A percentile compares a stretch with the other conserved stretches of the same genome.
Conservation (phyloP, 2,113 vertebrate species). For the Isichthys henryi region DNA sequence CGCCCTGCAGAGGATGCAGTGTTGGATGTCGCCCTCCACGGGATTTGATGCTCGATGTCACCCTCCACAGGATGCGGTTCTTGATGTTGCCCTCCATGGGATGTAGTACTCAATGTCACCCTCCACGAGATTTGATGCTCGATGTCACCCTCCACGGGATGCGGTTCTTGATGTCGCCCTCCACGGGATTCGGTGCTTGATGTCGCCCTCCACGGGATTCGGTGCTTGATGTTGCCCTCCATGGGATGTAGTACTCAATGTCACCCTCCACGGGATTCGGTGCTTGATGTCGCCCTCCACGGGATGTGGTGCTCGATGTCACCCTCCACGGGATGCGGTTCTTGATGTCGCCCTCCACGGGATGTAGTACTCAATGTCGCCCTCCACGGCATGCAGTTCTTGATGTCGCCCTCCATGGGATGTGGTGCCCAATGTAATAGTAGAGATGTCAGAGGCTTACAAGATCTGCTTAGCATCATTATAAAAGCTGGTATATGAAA, state of each 20-base stretch:
- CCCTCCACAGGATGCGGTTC: background rate
- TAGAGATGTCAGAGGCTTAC: conserved; percentile 27
- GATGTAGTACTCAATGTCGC: too few species aligned
- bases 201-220: too few species aligned
- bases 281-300: too few species aligned
- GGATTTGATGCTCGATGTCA: background rate
- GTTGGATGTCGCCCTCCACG: background rate
- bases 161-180: too few species aligned
- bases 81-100: background rate
- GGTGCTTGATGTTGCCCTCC: too few species aligned
- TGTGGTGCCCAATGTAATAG: background rate
- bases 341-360: background rate
- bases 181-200: background rate
- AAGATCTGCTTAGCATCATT: conserved; percentile 12
- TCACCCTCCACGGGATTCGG: background rate
- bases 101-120: background rate
- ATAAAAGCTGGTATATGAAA: conserved; percentile 32
- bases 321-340: background rate
- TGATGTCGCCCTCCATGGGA: background rate
- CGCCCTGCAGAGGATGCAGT: background rate
- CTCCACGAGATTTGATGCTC: background rate
- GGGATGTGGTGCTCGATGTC: too few species aligned
- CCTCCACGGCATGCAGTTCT: too few species aligned
- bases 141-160: background rate
- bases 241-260: too few species aligned